Percentiles rank a stretch among this genome's conserved stretches.
Conservation (phyloP, 2,113 vertebrate genomes). For the Nothoprocta perdicaria region DNA sequence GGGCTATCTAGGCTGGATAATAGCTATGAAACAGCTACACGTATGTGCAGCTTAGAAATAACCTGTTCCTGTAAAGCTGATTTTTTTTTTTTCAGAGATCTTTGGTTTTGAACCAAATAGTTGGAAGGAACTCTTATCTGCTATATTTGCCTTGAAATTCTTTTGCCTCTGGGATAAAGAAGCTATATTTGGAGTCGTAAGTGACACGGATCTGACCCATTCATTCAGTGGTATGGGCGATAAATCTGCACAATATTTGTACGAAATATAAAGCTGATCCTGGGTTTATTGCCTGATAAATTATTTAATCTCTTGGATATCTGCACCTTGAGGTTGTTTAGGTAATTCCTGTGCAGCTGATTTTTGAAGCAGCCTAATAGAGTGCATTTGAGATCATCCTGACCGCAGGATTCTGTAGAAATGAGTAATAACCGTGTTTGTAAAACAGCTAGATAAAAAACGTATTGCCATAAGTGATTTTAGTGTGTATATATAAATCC, state of each 20-base stretch:
- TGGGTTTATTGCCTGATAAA: neutral
- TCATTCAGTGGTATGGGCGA: constrained; percentile 2
- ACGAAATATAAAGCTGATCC: constrained; percentile 8
- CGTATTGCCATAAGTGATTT: constrained; percentile 43
- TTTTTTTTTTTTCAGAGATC: constrained; percentile 3
- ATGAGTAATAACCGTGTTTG: neutral
- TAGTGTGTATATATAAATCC: constrained; percentile 51
- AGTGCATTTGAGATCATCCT: constrained; percentile 47
- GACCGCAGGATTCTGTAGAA: constrained; percentile 14
- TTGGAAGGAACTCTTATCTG: constrained; percentile 1
- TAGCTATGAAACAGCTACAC: constrained; percentile 6
- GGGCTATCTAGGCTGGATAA: constrained; percentile 19
- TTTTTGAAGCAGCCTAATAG: constrained; percentile 47
- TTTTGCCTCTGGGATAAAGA: constrained; percentile 38
- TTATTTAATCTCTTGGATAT: constrained; percentile 46
- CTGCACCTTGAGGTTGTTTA: constrained; percentile 13
- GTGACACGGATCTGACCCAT: constrained; percentile 14
- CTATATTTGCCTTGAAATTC: constrained; percentile 29
- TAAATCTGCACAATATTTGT: constrained; percentile 49
- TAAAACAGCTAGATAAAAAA: constrained; percentile 30
- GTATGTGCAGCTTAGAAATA: constrained; percentile 5
- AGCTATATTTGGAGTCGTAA: constrained; percentile 11
- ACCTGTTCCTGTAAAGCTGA: constrained; percentile 17
- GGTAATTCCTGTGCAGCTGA: constrained; percentile 38
- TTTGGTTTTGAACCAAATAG: neutral